phyloP scores from a whole-genome alignment of 2,888 invertebrate species.

The Drosophila meridiana region DNA sequence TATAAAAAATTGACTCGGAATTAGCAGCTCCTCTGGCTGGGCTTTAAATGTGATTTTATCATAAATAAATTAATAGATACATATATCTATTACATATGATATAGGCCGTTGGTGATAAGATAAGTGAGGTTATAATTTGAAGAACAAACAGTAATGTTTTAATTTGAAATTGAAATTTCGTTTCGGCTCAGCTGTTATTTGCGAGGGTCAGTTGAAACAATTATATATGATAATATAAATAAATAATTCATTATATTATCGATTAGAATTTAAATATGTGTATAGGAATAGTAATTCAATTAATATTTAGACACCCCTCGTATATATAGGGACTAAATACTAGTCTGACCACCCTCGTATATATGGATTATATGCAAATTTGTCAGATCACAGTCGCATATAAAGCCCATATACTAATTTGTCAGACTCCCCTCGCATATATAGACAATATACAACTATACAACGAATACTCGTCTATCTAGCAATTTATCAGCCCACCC shows the following conservation, averaged over 20 bases:
- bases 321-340: too few relatives aligned
- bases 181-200: neutral
- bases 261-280: neutral
- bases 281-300: neutral
- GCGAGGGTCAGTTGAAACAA: neutral
- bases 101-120: neutral
- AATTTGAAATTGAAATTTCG: neutral
- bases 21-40: too few relatives aligned
- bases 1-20: neutral
- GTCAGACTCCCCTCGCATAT: too few relatives aligned
- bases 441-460: too few relatives aligned
- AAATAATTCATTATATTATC: too few relatives aligned
- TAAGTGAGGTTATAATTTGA: neutral
- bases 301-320: neutral
- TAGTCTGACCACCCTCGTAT: too few relatives aligned
- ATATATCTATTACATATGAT: too few relatives aligned
- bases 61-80: neutral
- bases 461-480: too few relatives aligned
- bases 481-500: too few relatives aligned
- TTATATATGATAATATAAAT: neutral
- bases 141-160: neutral
- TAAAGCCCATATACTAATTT: too few relatives aligned
- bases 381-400: too few relatives aligned
- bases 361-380: neutral
- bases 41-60: neutral